Percentiles rank a stretch among this genome's conserved stretches.
Evolutionary conservation across 2,113 vertebrate genomes (phyloP).

Genomic region (Rhadina sibilatrix): DNA sequence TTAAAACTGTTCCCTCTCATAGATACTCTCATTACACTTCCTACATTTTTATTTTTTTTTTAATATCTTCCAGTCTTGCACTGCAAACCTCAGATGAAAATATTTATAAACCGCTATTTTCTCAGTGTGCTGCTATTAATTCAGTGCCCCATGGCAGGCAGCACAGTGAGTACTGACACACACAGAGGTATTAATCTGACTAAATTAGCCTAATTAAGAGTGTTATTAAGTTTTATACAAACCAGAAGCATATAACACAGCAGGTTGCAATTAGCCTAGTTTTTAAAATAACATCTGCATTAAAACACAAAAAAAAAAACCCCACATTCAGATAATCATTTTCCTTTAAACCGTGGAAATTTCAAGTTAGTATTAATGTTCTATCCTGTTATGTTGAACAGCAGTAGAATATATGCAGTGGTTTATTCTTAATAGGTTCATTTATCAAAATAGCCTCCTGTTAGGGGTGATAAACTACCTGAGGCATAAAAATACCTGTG

Average conservation of each 20-base stretch:
- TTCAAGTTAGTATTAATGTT: conserved; percentile 38
- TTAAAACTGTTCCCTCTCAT: not conserved
- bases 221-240: conserved; percentile 71
- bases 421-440: conserved; percentile 52
- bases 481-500: conserved; percentile 39
- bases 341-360: conserved; percentile 41
- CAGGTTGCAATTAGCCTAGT: conserved; percentile 71
- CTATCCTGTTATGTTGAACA: conserved; percentile 16
- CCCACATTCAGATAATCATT: conserved; percentile 43
- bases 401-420: conserved; percentile 26
- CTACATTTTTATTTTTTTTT: not conserved
- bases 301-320: conserved; percentile 64
- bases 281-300: conserved; percentile 73
- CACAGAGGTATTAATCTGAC: conserved; percentile 72
- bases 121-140: conserved; percentile 61
- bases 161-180: conserved; percentile 61
- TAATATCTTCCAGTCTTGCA: not conserved
- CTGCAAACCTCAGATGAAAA: conserved; percentile 20
- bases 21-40: not conserved
- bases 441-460: conserved; percentile 58
- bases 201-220: conserved; percentile 77
- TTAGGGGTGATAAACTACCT: conserved; percentile 48
- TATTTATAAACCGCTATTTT: conserved; percentile 62
- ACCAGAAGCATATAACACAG: conserved; percentile 64
- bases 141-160: conserved; percentile 52